Evolutionary conservation across 2,113 vertebrate species (phyloP).

Genomic region (Phrynocephalus versicolor): DNA sequence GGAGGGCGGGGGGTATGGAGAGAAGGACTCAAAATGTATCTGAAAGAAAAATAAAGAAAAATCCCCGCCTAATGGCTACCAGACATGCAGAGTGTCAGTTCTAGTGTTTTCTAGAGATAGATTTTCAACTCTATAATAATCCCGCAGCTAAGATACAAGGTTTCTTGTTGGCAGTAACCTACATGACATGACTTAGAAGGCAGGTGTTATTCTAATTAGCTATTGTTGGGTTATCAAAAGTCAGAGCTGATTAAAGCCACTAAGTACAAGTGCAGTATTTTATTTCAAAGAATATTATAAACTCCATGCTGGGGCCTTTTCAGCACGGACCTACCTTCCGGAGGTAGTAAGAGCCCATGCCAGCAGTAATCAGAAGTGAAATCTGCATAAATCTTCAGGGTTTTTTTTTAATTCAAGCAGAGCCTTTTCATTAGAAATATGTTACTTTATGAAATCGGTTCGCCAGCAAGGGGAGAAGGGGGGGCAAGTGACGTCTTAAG

Average conservation of each 20-base stretch:
- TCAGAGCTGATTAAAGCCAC: constrained; percentile 99
- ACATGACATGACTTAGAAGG: constrained; percentile 89
- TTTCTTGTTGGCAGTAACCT: constrained; percentile 89
- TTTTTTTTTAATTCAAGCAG: constrained; percentile 93
- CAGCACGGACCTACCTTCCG: constrained; percentile 90
- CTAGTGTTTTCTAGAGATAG: constrained; percentile 63
- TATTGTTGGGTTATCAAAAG: constrained; percentile 99
- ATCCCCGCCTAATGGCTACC: constrained; percentile 74
- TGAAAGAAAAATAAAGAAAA: constrained; percentile 26
- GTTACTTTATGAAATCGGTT: constrained; percentile 95
- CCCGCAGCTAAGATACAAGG: constrained; percentile 83
- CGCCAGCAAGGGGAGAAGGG: constrained; percentile 95
- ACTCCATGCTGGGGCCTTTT: constrained; percentile 97
- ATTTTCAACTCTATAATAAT: constrained; percentile 74
- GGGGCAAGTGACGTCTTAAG: constrained; percentile 97
- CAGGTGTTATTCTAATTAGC: constrained; percentile 99
- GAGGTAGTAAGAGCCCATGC: constrained; percentile 97
- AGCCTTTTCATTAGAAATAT: constrained; percentile 99
- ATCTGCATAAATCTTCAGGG: constrained; percentile 94
- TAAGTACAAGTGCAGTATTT: constrained; percentile 95
- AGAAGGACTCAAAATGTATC: constrained; percentile 54
- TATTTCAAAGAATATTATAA: constrained; percentile 97
- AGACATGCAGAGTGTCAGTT: constrained; percentile 70
- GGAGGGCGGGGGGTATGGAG: neutral
- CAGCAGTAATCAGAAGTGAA: constrained; percentile 98